phyloP scores from a whole-genome alignment of 1,140 invertebrate genomes.

The Cecropterus lyciades region DNA sequence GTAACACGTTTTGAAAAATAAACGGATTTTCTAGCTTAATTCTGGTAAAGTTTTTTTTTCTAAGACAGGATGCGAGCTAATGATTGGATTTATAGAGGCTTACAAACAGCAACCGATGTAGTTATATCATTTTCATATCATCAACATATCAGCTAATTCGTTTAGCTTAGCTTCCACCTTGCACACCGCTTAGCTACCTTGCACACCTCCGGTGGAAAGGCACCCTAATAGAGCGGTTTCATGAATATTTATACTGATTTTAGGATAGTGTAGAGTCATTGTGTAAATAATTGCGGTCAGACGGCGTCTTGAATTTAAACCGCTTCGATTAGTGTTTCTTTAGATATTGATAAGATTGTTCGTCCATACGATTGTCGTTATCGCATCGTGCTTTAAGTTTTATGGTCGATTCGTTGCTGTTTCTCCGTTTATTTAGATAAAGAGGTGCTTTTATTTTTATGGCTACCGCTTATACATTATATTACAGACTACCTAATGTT shows the following conservation, averaged over 20 bases:
- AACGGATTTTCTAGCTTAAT: too few species aligned
- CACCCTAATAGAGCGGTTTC: conserved; percentile 61
- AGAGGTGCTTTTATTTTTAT: not conserved
- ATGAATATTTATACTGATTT: conserved; percentile 74
- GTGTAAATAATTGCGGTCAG: conserved; percentile 60
- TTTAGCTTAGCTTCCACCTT: too few species aligned
- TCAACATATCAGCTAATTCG: too few species aligned
- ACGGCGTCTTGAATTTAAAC: conserved; percentile 54
- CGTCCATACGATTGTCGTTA: conserved; percentile 19
- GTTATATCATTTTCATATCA: too few species aligned
- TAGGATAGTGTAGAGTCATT: conserved; percentile 59
- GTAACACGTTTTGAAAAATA: too few species aligned
- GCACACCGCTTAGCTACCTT: too few species aligned
- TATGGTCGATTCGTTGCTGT: conserved; percentile 8
- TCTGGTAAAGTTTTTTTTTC: too few species aligned
- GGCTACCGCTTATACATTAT: too few species aligned
- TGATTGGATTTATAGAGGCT: too few species aligned
- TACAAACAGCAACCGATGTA: too few species aligned
- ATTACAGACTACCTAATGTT: too few species aligned
- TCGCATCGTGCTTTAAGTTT: conserved; percentile 23
- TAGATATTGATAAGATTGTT: conserved; percentile 43
- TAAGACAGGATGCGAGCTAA: too few species aligned
- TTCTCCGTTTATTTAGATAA: conserved; percentile 1
- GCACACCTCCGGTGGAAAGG: conserved; percentile 40
- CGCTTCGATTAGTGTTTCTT: conserved; percentile 42